Percentiles rank a stretch among this genome's conserved stretches.
Conservation (phyloP, 2,113 vertebrate species). For the Seriola dumerili region DNA sequence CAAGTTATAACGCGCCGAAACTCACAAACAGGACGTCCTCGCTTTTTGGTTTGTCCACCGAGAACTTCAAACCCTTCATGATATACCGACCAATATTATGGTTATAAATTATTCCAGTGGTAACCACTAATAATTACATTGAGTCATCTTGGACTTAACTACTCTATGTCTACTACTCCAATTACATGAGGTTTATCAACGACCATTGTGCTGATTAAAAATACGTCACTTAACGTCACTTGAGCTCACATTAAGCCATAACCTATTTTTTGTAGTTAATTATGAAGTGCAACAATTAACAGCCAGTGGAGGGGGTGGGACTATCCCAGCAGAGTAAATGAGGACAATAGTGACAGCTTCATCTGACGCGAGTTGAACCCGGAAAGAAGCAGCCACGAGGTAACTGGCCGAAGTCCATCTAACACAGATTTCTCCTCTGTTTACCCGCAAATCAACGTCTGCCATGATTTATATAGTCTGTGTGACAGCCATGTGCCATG, state of each 20-base stretch:
- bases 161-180: neutral
- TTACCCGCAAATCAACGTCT: neutral
- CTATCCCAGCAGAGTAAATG: constrained; percentile 11
- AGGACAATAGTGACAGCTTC: constrained; percentile 64
- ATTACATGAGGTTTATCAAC: neutral
- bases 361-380: constrained; percentile 50
- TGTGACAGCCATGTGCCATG: neutral
- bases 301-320: neutral
- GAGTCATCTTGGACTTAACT: neutral
- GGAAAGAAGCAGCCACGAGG: constrained; percentile 27
- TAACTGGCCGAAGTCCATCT: neutral
- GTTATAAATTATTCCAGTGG: too few species aligned
- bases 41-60: neutral
- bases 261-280: neutral
- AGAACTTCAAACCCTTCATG: neutral
- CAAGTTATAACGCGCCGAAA: too few species aligned
- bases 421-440: constrained; percentile 16
- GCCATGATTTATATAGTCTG: neutral
- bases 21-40: neutral
- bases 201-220: neutral
- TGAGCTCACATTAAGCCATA: neutral
- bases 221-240: neutral
- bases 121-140: neutral
- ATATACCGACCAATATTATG: too few species aligned
- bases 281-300: constrained; percentile 15